A percentile compares a stretch with the other conserved stretches of the same genome.
Evolutionary conservation across 2,888 invertebrate species (phyloP).

Genomic region (Leucophenga montana): DNA sequence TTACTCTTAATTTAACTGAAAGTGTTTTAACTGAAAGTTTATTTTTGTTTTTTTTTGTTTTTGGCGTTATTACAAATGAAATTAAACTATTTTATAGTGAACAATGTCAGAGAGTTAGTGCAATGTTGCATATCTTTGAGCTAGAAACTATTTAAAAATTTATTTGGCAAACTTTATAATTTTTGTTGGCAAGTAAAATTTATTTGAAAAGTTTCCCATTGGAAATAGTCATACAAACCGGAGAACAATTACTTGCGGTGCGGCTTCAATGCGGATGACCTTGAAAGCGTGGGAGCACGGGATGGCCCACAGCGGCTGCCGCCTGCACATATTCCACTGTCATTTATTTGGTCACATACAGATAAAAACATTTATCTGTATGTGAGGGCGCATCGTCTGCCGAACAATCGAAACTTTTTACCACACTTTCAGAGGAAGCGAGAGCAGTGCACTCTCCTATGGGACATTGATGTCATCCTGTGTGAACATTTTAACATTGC

Average conservation of each 20-base stretch:
- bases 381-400: neutral
- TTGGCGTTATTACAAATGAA: too few relatives aligned
- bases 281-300: neutral
- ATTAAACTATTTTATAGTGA: too few relatives aligned
- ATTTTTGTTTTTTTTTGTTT: too few relatives aligned
- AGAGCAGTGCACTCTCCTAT: constrained; percentile 4
- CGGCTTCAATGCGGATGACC: constrained; percentile 1
- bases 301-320: neutral
- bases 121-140: constrained; percentile 16
- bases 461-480: constrained; percentile 35
- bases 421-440: constrained; percentile 13
- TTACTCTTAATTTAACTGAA: too few relatives aligned
- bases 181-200: constrained; percentile 28
- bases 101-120: neutral
- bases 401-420: constrained; percentile 30
- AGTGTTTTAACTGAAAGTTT: too few relatives aligned
- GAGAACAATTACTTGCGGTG: constrained; percentile 9
- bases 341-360: neutral
- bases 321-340: neutral
- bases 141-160: constrained; percentile 22
- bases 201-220: constrained; percentile 34
- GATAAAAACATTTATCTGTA: neutral
- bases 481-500: neutral
- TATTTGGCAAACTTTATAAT: constrained; percentile 25
- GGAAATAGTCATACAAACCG: constrained; percentile 25